Percentiles rank a stretch among this genome's conserved stretches.
phyloP scores from a whole-genome alignment of 2,797 vertebrate genomes.

The Labroides dimidiatus region DNA sequence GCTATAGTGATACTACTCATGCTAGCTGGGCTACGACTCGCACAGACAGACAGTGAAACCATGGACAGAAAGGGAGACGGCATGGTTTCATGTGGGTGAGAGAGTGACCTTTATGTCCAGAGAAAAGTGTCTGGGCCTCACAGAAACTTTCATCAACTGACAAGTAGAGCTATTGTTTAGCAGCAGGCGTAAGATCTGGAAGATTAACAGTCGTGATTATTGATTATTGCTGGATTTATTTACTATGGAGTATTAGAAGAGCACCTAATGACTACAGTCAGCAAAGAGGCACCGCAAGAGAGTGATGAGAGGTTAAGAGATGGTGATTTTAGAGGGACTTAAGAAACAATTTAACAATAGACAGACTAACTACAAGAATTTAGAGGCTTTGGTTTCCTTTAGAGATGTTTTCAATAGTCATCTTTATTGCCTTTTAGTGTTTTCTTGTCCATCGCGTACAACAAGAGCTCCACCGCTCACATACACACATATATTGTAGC shows the following conservation, averaged over 20 bases:
- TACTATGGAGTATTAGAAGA: slow-evolving; percentile 95
- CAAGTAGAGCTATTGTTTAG: slow-evolving; percentile 88
- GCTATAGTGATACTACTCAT: slow-evolving; percentile 80
- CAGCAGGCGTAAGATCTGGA: slow-evolving; percentile 90
- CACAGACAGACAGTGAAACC: slow-evolving; percentile 80
- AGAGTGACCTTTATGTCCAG: slow-evolving; percentile 74
- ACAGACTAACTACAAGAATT: slow-evolving; percentile 85
- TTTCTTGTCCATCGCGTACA: slow-evolving; percentile 79
- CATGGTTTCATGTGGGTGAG: slow-evolving; percentile 78
- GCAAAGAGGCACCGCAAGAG: slow-evolving; percentile 90
- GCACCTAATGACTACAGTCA: slow-evolving; percentile 85
- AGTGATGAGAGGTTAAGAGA: slow-evolving; percentile 97
- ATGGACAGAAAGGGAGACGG: slow-evolving; percentile 74
- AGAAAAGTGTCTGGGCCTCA: slow-evolving; percentile 64
- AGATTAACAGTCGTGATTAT: slow-evolving; percentile 78
- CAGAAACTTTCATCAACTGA: slow-evolving; percentile 52
- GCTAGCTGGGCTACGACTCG: slow-evolving; percentile 77
- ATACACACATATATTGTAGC: slow-evolving; percentile 74
- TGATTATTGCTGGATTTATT: slow-evolving; percentile 82
- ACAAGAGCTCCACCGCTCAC: slow-evolving; percentile 77
- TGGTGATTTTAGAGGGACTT: slow-evolving; percentile 89
- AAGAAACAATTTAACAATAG: slow-evolving; percentile 76
- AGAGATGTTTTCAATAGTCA: slow-evolving; percentile 89
- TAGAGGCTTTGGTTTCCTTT: slow-evolving; percentile 80
- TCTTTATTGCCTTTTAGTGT: slow-evolving; percentile 99